Evolutionary conservation across 2,888 invertebrate species (phyloP).

Genomic region (Drosophila fungiperda): DNA sequence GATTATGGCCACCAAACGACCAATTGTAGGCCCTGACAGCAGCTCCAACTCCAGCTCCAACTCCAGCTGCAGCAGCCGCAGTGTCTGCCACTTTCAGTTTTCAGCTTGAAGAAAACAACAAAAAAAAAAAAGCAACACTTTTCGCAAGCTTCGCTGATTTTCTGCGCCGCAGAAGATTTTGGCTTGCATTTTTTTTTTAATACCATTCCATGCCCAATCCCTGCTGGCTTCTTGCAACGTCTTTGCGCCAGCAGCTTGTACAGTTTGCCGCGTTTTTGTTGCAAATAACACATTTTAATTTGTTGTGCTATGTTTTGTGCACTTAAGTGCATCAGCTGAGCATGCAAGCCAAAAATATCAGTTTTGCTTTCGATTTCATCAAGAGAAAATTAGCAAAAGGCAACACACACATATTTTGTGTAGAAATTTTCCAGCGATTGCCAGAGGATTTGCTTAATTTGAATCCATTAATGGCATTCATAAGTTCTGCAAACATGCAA

Average conservation of each 20-base stretch:
- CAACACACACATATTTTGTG: not conserved
- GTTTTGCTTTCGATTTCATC: slow-evolving; percentile 68
- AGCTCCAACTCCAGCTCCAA: slow-evolving; percentile 21
- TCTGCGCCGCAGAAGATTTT: slow-evolving; percentile 54
- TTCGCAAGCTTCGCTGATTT: slow-evolving; percentile 78
- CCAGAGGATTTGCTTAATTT: not conserved
- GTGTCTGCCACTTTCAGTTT: slow-evolving; percentile 60
- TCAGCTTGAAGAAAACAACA: slow-evolving; percentile 19
- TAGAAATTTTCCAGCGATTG: slow-evolving; percentile 15
- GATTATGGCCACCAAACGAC: slow-evolving; percentile 60
- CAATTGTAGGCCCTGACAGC: slow-evolving; percentile 51
- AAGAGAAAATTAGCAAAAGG: slow-evolving; percentile 43
- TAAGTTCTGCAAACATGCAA: slow-evolving; percentile 10
- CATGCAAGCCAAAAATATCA: slow-evolving; percentile 69
- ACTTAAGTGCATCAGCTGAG: slow-evolving; percentile 80
- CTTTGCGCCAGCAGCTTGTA: slow-evolving; percentile 39
- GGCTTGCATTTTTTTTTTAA: slow-evolving; percentile 11
- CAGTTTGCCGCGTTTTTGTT: slow-evolving; percentile 51
- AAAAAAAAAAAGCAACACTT: slow-evolving; percentile 60
- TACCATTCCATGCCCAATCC: slow-evolving; percentile 51
- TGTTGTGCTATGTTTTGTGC: slow-evolving; percentile 60
- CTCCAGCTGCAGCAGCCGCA: slow-evolving; percentile 38
- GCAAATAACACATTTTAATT: slow-evolving; percentile 74
- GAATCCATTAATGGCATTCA: not conserved
- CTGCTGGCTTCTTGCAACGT: slow-evolving; percentile 37